Evolutionary conservation across 92 coral and sea anemone species (phyloP).

Genomic region (Zoanthus solanderi): DNA sequence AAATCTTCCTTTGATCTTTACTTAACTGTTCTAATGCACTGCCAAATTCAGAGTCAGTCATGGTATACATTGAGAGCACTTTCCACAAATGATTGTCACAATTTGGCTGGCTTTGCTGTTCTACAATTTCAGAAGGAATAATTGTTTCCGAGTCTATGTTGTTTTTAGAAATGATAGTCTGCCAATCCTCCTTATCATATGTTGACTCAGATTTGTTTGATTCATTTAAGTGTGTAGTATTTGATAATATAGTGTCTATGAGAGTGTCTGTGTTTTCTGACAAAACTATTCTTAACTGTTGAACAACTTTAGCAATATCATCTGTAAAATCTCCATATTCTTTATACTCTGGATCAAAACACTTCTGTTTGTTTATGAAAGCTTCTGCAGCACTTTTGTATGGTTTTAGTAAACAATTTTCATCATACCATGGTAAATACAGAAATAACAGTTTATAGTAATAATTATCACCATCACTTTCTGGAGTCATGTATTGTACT

Average conservation of each 20-base stretch:
- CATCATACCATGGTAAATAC: slow-evolving; percentile 1
- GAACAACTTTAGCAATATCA: slow-evolving; percentile 2
- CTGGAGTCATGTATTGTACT: slow-evolving; percentile 41
- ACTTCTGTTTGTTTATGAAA: slow-evolving; percentile 23
- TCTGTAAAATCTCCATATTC: slow-evolving; percentile 12
- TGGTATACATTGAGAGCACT: slow-evolving; percentile 2
- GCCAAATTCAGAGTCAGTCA: slow-evolving; percentile 15
- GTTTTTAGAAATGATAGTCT: slow-evolving; percentile 9
- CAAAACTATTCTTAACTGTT: slow-evolving; percentile 2
- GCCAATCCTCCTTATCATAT: background rate
- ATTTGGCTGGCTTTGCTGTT: background rate
- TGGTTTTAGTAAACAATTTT: background rate
- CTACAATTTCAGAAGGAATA: slow-evolving; percentile 1
- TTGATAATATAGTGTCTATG: slow-evolving; percentile 9
- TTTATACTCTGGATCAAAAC: slow-evolving; percentile 35
- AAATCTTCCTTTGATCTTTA: slow-evolving; percentile 5
- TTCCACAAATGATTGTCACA: slow-evolving; percentile 7
- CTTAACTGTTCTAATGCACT: slow-evolving; percentile 13
- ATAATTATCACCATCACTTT: slow-evolving; percentile 46
- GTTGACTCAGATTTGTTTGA: slow-evolving; percentile 1
- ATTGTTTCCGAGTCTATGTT: background rate
- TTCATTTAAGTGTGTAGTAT: slow-evolving; percentile 12
- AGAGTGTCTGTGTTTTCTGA: slow-evolving; percentile 10
- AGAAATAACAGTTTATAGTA: slow-evolving; percentile 27
- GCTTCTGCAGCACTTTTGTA: slow-evolving; percentile 44